These are phyloP conservation scores for Panthera tigris DNA, from an alignment of 2,113 vertebrate species.

Conservation along the genomic window DNA sequence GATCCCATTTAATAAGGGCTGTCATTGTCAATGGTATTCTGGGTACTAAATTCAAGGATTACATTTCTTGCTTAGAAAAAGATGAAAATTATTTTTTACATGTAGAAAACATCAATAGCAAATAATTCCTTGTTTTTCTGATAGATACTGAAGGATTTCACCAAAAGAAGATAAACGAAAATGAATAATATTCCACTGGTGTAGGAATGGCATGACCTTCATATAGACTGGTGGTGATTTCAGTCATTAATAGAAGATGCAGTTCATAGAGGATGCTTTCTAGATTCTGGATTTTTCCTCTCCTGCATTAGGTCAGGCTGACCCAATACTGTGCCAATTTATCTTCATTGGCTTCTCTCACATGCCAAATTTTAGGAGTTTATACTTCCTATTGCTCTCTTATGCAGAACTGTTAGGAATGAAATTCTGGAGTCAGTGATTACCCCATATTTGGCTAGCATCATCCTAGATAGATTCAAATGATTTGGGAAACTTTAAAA, in stretches of 20 bases:
- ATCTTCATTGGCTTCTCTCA: background rate
- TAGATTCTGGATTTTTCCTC: background rate
- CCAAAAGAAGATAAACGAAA: background rate
- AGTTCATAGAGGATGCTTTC: background rate
- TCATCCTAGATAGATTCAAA: background rate
- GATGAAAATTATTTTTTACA: background rate
- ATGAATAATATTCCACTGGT: background rate
- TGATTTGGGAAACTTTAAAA: conserved; percentile 1
- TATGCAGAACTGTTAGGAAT: background rate
- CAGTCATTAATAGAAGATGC: background rate
- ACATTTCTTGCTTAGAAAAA: background rate
- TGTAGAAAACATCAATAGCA: background rate
- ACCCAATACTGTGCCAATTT: background rate
- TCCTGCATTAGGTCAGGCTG: background rate
- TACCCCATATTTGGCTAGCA: background rate
- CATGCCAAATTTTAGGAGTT: background rate
- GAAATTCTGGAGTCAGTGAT: background rate
- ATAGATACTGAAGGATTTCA: background rate
- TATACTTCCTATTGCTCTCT: background rate
- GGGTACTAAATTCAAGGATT: background rate
- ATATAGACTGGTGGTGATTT: background rate
- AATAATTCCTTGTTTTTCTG: background rate
- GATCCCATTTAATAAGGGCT: background rate
- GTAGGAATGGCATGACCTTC: background rate
- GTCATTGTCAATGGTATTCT: background rate